Evolutionary conservation across 2,888 invertebrate genomes (phyloP).

Genomic region (Leptothorax acervorum): DNA sequence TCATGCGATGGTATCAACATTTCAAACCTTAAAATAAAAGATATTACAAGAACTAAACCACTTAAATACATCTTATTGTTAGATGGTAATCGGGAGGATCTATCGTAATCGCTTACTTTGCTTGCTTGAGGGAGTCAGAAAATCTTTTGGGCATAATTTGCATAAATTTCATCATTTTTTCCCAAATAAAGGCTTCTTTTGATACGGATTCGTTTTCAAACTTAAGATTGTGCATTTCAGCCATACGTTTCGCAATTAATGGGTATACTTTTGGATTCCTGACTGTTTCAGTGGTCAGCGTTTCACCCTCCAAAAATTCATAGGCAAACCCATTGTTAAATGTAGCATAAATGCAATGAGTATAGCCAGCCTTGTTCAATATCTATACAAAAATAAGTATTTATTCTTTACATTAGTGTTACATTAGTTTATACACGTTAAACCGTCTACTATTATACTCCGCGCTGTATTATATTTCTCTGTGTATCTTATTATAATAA

Average conservation of each 20-base stretch:
- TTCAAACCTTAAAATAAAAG: conserved; percentile 87
- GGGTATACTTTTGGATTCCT: conserved; percentile 89
- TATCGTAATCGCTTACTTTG: conserved; percentile 87
- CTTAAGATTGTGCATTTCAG: conserved; percentile 91
- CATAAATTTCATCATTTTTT: conserved; percentile 91
- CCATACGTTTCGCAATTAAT: conserved; percentile 93
- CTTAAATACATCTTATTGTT: background rate
- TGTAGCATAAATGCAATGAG: conserved; percentile 95
- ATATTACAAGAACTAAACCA: background rate
- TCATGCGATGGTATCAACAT: conserved; percentile 89
- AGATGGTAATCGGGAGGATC: background rate
- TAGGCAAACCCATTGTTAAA: conserved; percentile 98
- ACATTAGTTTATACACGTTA: background rate
- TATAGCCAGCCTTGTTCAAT: conserved; percentile 91
- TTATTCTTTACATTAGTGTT: background rate
- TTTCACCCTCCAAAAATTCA: conserved; percentile 93
- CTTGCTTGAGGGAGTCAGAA: conserved; percentile 89
- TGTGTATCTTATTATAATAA: background rate
- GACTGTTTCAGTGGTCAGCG: conserved; percentile 90
- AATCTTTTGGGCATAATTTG: conserved; percentile 91
- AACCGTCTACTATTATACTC: conserved; percentile 4
- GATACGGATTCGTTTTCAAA: conserved; percentile 83
- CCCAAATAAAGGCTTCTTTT: conserved; percentile 91
- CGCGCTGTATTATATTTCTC: background rate
- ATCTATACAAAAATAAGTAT: conserved; percentile 82